These are phyloP conservation scores for Bombus picipes DNA, from an alignment of 1,140 invertebrate genomes.

Conservation along the genomic window DNA sequence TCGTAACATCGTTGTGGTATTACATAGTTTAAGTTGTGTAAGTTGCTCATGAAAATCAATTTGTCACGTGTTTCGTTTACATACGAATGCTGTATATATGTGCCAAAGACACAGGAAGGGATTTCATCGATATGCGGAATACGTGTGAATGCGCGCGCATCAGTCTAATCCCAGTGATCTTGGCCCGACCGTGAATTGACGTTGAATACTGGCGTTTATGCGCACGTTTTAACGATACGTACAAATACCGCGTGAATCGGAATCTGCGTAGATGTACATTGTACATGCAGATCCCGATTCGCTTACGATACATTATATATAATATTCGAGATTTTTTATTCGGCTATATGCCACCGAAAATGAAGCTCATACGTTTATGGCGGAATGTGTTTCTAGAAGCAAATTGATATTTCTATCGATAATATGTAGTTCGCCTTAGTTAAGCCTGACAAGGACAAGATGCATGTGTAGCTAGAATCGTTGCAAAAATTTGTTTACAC, in stretches of 20 bases:
- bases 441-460: not conserved
- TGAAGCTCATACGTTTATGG: not conserved
- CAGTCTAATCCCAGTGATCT: not conserved
- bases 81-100: too few relatives aligned
- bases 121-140: constrained; percentile 3
- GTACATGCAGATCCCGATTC: too few relatives aligned
- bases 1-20: too few relatives aligned
- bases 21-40: too few relatives aligned
- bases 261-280: not conserved
- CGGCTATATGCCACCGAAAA: not conserved
- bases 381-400: not conserved
- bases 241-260: not conserved
- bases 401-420: not conserved
- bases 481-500: not conserved
- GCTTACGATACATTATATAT: too few relatives aligned
- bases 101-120: too few relatives aligned
- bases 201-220: not conserved
- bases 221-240: not conserved
- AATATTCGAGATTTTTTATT: not conserved
- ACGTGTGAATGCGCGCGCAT: not conserved
- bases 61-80: not conserved
- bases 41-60: not conserved
- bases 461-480: not conserved
- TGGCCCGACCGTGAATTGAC: constrained; percentile 28
- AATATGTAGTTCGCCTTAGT: not conserved